Conservation (phyloP, 2,888 invertebrate genomes). For the Hydriomena furcata region DNA sequence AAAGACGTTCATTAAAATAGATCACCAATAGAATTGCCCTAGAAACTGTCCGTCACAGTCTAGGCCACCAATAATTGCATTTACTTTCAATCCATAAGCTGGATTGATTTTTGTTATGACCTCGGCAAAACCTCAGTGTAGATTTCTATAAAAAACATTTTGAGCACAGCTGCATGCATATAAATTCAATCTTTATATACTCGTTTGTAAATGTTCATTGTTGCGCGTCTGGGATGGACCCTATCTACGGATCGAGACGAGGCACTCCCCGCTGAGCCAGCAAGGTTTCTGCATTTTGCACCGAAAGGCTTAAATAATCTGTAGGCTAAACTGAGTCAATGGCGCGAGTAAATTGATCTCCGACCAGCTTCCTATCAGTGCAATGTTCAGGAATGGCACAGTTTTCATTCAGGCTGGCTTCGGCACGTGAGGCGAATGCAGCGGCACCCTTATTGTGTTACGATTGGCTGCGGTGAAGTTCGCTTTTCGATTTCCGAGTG, state of each 20-base stretch:
- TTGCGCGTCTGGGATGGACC: no score
- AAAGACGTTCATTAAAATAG: background rate
- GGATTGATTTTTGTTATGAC: background rate
- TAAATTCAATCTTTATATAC: no score
- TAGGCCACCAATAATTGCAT: background rate
- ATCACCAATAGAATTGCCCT: background rate
- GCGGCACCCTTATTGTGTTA: conserved; percentile 34
- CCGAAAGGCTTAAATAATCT: no score
- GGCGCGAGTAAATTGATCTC: conserved; percentile 1
- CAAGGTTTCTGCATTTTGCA: no score
- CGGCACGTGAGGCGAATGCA: conserved; percentile 35
- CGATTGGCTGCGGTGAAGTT: conserved; percentile 8
- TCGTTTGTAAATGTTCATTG: no score
- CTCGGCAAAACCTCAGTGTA: no score
- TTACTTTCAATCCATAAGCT: background rate
- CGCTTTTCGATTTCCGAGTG: background rate
- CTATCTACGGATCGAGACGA: no score
- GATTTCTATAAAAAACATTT: no score
- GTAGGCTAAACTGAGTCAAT: background rate
- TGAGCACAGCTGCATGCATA: no score
- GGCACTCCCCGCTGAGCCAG: no score
- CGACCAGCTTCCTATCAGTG: conserved; percentile 9
- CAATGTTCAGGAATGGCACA: conserved; percentile 22
- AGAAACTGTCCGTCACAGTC: background rate
- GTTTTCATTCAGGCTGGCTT: conserved; percentile 29